A percentile compares a stretch with the other conserved stretches of the same genome.
Evolutionary conservation across 2,113 vertebrate species (phyloP).

Genomic region (Dissostichus mawsoni): DNA sequence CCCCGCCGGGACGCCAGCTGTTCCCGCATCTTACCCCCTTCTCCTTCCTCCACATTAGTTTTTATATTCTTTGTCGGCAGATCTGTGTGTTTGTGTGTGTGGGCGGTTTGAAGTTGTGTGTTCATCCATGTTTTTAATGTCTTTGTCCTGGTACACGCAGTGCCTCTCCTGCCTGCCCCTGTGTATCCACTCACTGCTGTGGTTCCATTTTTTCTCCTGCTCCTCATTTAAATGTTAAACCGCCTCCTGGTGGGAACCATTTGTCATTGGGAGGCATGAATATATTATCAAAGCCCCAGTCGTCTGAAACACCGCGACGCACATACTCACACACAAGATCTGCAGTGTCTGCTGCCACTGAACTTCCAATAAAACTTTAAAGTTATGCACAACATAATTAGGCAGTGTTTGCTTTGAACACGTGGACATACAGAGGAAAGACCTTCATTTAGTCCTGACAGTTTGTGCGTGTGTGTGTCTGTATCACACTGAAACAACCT

Average conservation of each 20-base stretch:
- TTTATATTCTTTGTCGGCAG: constrained; percentile 6
- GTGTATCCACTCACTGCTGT: constrained; percentile 44
- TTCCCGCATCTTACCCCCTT: constrained; percentile 44
- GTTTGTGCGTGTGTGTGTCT: background rate
- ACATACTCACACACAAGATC: constrained; percentile 15
- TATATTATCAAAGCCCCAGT: constrained; percentile 72
- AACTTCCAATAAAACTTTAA: constrained; percentile 49
- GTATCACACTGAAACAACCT: constrained; percentile 23
- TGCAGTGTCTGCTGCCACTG: constrained; percentile 24
- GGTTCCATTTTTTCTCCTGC: constrained; percentile 66
- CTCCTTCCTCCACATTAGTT: constrained; percentile 39
- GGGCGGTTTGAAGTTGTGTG: constrained; percentile 36
- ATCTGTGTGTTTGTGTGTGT: constrained; percentile 46
- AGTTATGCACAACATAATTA: constrained; percentile 44
- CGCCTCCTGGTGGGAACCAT: constrained; percentile 68
- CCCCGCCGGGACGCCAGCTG: constrained; percentile 74
- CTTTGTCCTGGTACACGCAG: constrained; percentile 41
- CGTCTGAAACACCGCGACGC: constrained; percentile 35
- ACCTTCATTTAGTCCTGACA: background rate
- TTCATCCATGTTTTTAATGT: constrained; percentile 54
- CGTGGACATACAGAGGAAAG: background rate
- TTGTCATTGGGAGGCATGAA: constrained; percentile 76
- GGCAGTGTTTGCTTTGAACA: constrained; percentile 49
- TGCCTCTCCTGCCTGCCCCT: constrained; percentile 32
- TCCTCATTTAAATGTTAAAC: constrained; percentile 80